Evolutionary conservation across 2,113 vertebrate genomes (phyloP).

Genomic region (Microtus richardsoni): DNA sequence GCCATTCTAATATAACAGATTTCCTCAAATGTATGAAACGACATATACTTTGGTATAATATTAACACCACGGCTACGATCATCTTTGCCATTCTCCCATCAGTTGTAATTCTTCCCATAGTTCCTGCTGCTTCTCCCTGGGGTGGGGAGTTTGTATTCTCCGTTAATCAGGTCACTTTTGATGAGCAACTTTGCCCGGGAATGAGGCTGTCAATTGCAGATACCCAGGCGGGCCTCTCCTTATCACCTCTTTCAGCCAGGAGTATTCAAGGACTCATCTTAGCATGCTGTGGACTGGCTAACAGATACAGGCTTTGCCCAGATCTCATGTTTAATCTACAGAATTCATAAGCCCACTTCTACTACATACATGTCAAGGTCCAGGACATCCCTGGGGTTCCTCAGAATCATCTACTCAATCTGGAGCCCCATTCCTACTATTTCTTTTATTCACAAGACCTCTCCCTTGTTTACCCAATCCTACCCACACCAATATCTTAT

Average conservation of each 20-base stretch:
- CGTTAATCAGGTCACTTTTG: neutral
- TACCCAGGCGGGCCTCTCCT: neutral
- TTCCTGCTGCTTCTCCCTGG: neutral
- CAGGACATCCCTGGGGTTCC: neutral
- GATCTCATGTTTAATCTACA: neutral
- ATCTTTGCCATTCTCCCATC: neutral
- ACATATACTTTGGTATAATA: neutral
- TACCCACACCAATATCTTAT: neutral
- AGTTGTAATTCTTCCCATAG: conserved; percentile 16
- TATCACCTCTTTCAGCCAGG: neutral
- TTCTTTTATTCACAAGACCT: neutral
- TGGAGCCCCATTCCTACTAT: neutral
- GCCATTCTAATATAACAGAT: neutral
- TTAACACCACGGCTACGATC: neutral
- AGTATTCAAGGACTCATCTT: neutral
- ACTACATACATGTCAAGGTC: neutral
- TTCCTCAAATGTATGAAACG: neutral
- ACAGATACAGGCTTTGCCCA: neutral
- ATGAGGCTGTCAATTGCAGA: neutral
- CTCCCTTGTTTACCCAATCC: neutral
- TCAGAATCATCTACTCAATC: neutral
- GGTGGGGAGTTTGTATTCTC: neutral
- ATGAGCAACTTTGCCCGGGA: neutral
- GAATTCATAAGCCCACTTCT: neutral
- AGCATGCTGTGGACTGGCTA: neutral